Evolutionary conservation across 2,113 vertebrate genomes (phyloP), one percentile per base, ranked within the genome.

Genomic region (Perca schrenkii): DNA sequence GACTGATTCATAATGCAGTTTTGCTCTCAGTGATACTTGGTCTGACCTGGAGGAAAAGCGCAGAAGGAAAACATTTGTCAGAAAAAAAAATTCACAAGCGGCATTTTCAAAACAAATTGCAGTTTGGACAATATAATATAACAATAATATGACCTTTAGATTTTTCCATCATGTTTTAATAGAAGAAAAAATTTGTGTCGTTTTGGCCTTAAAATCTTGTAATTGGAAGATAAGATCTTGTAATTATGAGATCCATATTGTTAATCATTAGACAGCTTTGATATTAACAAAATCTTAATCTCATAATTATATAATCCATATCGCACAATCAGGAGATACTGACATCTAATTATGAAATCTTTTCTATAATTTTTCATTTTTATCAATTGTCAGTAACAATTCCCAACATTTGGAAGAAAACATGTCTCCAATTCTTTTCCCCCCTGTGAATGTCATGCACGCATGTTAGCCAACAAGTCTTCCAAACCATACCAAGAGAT

Each of bases 1-100:
- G 67, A 75, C 65, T 69, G 71, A 77, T 72, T 83, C 61, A 17
- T 50, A 43, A 8, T 58, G 31, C 14, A 74, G 64, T 2, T 28
- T 19, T 60, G 57, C 52, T 58, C 58, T 66, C 13, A 16, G 16
- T 54, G 67, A 62, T 28, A 0, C 68, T 46, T 54, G 47, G 65
- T 63, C 11, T 13, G 31, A 53, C 31, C 46, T 16, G 47, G n/a
- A 57, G 21, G 3, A 40, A 75, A 54, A 74, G 65, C 21, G n/a
- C 11, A 54, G 21, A 68, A 46, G 3, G 54, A 31, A 72, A 61
- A 64, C 16, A 34, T 60, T 40, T 58, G 2, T 13, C 68, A 25
- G 52, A 31, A 66, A 36, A 4, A 52, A 15, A 53, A 49, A 21
- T 50, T 11, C 6, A 11, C 13, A 57, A 58, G 25, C 14, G 49